Percentiles rank a stretch among this genome's conserved stretches.
phyloP scores from a whole-genome alignment of 2,113 vertebrate genomes.

The Phainopepla nitens region DNA sequence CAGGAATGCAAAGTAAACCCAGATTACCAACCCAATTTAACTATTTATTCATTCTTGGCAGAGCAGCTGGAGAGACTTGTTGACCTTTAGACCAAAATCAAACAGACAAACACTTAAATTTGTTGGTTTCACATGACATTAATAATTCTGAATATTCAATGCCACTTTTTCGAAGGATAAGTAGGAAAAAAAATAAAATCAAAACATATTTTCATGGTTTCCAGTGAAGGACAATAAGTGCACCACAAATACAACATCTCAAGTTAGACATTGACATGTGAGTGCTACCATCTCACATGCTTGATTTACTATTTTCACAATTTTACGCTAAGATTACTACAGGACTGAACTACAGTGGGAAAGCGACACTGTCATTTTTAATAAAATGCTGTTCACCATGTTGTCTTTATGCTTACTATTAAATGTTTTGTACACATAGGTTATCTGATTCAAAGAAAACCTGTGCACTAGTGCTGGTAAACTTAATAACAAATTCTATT shows the following conservation, averaged over 20 bases:
- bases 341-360: neutral
- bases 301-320: neutral
- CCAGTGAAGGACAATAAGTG: neutral
- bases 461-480: neutral
- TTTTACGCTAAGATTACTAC: neutral
- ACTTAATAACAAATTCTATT: neutral
- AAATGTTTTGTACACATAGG: neutral
- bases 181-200: neutral
- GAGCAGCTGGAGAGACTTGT: neutral
- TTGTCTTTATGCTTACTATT: neutral
- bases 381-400: neutral
- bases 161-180: neutral
- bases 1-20: neutral
- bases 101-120: neutral
- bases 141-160: neutral
- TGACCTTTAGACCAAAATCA: neutral
- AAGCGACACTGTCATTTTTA: neutral
- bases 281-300: neutral
- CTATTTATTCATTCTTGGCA: neutral
- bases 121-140: neutral
- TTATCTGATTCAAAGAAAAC: neutral
- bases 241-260: neutral
- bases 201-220: neutral
- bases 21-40: neutral
- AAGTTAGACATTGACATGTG: neutral